Conservation (phyloP, 2,888 invertebrate species). For the Amorpha juglandis region DNA sequence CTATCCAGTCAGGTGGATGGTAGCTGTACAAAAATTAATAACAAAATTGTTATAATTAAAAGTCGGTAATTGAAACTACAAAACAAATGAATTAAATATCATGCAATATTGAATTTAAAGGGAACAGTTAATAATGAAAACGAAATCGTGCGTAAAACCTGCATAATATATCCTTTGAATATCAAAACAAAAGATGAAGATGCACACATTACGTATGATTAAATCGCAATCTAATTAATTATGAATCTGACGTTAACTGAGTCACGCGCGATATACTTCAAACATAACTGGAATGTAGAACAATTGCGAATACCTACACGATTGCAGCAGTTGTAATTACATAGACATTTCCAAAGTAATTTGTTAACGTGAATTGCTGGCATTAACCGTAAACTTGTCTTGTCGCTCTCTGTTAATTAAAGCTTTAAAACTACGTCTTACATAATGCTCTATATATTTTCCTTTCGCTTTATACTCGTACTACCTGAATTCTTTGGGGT, state of each 20-base stretch:
- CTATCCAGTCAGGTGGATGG: too few relatives aligned
- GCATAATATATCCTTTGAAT: background rate
- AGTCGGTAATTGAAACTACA: too few relatives aligned
- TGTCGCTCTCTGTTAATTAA: conserved; percentile 11
- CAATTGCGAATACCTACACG: conserved; percentile 40
- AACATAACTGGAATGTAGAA: conserved; percentile 41
- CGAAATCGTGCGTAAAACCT: background rate
- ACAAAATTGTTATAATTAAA: too few relatives aligned
- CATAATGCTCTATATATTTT: background rate
- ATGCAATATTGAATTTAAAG: too few relatives aligned
- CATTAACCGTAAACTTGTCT: conserved; percentile 18
- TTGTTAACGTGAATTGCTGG: conserved; percentile 33
- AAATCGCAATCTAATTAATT: conserved; percentile 26
- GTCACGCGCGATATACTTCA: conserved; percentile 36
- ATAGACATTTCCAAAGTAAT: conserved; percentile 26
- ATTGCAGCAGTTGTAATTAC: conserved; percentile 25
- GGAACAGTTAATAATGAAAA: background rate
- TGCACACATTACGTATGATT: background rate
- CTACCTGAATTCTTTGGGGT: background rate
- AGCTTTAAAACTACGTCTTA: background rate
- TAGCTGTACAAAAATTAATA: too few relatives aligned
- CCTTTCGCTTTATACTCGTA: background rate
- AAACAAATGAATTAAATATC: too few relatives aligned
- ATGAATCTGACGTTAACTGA: conserved; percentile 31
- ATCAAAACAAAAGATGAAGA: conserved; percentile 12